Base-by-base conservation (phyloP, 2,797 vertebrate genomes). In the Alfaro cultratus region DNA sequence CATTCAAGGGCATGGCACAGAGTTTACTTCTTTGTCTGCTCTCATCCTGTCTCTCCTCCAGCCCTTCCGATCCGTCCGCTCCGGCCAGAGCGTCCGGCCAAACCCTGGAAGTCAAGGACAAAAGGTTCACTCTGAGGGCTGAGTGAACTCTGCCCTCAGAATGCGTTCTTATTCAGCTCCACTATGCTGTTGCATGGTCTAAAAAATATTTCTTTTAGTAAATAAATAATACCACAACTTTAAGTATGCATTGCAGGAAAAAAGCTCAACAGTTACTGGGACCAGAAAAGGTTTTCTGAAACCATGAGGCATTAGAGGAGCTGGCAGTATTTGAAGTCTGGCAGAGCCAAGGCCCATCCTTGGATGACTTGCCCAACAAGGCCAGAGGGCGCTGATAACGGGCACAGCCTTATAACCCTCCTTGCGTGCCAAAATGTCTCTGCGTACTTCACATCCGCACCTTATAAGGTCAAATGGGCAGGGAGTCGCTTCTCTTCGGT, bases 341-440 rank as follows among this genome's bases (percentile, higher is more conserved):
- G 88, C 92, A 89, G 83, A 79, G 85, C 73, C 8, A 6, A 87
- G 83, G 88, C 79, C 80, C 86, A 88, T 88, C 90, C 87, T 93
- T 91, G 91, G 93, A 94, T 90, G 92, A 91, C 81, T 91, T 80
- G 83, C 84, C 86, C 86, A 87, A 87, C 74, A 12, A 88, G 92
- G 93, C 92, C 93, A 93, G 89, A 93, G 93, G 93, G 89, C 91
- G 89, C 83, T 81, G 73, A 92, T 88, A 92, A 88, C 90, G 93
- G 93, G 94, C 92, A 91, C 84, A 91, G 86, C 82, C 88, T 89
- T 90, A 91, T 87, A 83, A 93, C 90, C 89, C 88, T 89, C 76
- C 62, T 29, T 83, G 80, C 80, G 88, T 93, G 94, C 94, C 93
- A 94, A 91, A 86, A 89, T 82, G 85, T 90, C 85, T 88, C 85